Evolutionary conservation across 2,113 vertebrate genomes (phyloP), one percentile per base, ranked within the genome.

Genomic region (Alectura lathami): DNA sequence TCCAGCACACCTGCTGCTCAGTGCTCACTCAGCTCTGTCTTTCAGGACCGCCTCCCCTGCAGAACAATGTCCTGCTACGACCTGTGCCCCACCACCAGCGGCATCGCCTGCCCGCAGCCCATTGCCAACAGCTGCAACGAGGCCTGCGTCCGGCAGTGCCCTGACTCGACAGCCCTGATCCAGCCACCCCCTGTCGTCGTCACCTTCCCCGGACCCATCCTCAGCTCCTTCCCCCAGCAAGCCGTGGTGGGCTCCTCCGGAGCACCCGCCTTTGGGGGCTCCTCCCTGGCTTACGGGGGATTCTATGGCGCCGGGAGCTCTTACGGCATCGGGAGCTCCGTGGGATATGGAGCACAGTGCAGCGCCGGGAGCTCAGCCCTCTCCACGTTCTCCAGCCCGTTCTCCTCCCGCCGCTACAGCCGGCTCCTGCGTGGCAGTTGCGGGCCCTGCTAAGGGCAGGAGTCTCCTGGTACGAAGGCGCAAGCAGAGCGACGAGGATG

Each of bases 211-310:
- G 96, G 96, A 1, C 93, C 96, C 93, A 95, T 96, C 83, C 94
- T 95, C 86, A 96, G 93, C 91, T 94, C 94, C 79, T 96, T 90
- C 93, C 96, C 96, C 0, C 96, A 95, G 90, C 95, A 96, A 6
- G 80, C 91, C 0, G 72, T 92, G 63, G 93, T 96, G 76, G 96
- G 94, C 1, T 96, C 96, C 0, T 3, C 91, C 0, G 93, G 94
- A 57, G 88, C 18, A 0, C 96, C 96, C 0, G 3, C 83, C 2
- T 73, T 93, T 17, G 80, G 72, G 1, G 80, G 83, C 5, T 60
- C 32, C 5, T 60, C 32, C 23, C 20, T 54, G 63, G 76, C 67
- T 1, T 43, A 13, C 13, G 86, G 94, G 8, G 17, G 56, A 1
- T n/a, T 95, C 38, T 91, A 89, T 0, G 4, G 76, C 0, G 0